phyloP scores from a whole-genome alignment of 2,797 vertebrate genomes.

The Neopelma chrysocephalum region DNA sequence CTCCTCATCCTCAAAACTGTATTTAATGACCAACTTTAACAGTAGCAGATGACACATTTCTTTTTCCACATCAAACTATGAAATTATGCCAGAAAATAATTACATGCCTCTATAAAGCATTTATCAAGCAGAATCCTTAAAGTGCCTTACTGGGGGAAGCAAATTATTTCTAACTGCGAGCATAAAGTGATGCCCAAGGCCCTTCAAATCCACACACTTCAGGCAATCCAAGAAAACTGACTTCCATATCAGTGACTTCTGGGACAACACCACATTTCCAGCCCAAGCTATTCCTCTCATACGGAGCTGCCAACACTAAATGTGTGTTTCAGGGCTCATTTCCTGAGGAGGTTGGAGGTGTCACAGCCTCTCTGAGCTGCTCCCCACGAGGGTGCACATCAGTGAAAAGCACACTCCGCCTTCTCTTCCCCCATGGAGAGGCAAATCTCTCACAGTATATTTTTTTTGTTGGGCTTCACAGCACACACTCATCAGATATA shows the following conservation, averaged over 20 bases:
- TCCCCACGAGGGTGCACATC: background rate
- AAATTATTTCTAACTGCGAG: background rate
- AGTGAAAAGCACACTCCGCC: background rate
- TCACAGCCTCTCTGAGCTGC: background rate
- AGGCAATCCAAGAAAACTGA: background rate
- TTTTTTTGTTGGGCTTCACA: background rate
- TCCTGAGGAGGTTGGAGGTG: background rate
- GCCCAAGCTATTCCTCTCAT: background rate
- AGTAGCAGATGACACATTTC: background rate
- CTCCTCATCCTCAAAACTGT: background rate
- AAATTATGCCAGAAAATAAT: constrained; percentile 29
- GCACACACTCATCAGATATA: background rate
- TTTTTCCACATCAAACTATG: background rate
- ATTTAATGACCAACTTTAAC: background rate
- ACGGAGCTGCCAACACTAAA: background rate
- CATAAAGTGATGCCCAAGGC: background rate
- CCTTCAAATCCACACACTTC: background rate
- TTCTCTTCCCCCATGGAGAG: accelerated
- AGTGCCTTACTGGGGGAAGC: background rate
- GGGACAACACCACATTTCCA: background rate
- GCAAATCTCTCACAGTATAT: background rate
- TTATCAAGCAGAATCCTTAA: background rate
- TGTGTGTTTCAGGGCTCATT: background rate
- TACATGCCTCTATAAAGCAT: background rate
- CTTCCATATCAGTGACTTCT: background rate